Evolutionary conservation across 1,140 invertebrate genomes (phyloP), one percentile per base, ranked within the genome.

Genomic region (Medauroidea extradentata): DNA sequence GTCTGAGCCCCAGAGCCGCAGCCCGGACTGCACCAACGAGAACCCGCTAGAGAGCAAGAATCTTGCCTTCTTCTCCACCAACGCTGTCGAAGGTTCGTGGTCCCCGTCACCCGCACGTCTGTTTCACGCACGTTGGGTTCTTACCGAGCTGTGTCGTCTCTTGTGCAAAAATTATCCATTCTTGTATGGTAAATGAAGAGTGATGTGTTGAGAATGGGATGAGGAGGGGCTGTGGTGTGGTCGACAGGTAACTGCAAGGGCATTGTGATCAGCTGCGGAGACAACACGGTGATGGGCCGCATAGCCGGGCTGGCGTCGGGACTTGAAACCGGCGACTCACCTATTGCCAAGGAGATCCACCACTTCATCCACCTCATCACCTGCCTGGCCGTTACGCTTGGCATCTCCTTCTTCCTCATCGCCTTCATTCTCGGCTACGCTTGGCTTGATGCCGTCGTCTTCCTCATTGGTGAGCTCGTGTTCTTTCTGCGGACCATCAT

Each of bases 251-350:
- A n/a, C 24, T 21, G 83, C 14, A 83, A 75, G 65, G 90, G 90
- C n/a, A 75, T 93, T 57, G 89, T 93, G 1, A 85, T 94, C 52
- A 81, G 81, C 46, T 88, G 85, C 61, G 91, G 91, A 16, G 91
- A 94, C 71, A 74, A 83, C 52, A 93, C 90, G 24, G 87, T 91
- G 1, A 91, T 93, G 86, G 90, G 90, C 39, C 78, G 88, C 64
- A 91, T 93, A 72, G 90, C 90, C 41, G 89, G 89, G 66, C 71
- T 93, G 63, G 85, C 90, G 2, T 86, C 88, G 13, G 81, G 86
- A 63, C 70, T 93, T 34, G 81, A 85, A 53, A 80, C 84, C 53
- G 83, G 85, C 46, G 80, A 86, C 67, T 91, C 90, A 9, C 90
- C 90, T 7, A 89, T 93, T 58, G 84, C 86, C 7, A 80, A 81